Evolutionary conservation across 2,888 invertebrate genomes (phyloP).

Genomic region (Mylabris sibirica): DNA sequence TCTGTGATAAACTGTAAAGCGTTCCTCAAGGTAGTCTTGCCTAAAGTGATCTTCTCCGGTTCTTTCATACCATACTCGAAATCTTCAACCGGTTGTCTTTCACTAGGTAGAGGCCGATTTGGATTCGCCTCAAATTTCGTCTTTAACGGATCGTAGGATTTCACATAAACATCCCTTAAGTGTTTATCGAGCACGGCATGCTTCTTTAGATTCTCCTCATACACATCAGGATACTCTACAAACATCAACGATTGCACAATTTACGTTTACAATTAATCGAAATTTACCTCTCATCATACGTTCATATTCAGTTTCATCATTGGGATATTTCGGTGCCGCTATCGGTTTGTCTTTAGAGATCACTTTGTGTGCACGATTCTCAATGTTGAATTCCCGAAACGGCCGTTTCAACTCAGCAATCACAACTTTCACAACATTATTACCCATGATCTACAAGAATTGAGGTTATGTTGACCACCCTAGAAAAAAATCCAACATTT

Average conservation of each 20-base stretch:
- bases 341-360: slow-evolving; percentile 68
- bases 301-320: slow-evolving; percentile 70
- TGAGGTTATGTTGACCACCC: slow-evolving; percentile 35
- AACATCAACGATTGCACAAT: slow-evolving; percentile 30
- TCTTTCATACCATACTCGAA: slow-evolving; percentile 76
- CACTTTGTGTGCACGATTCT: slow-evolving; percentile 76
- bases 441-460: slow-evolving; percentile 43
- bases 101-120: slow-evolving; percentile 67
- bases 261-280: not conserved
- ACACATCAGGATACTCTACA: slow-evolving; percentile 68
- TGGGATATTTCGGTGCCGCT: slow-evolving; percentile 74
- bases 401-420: slow-evolving; percentile 67
- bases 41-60: slow-evolving; percentile 67
- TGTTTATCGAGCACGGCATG: slow-evolving; percentile 69
- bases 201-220: slow-evolving; percentile 70
- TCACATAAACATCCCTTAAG: slow-evolving; percentile 78
- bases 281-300: slow-evolving; percentile 66
- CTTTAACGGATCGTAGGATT: slow-evolving; percentile 62
- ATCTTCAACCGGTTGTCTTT: slow-evolving; percentile 63
- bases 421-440: slow-evolving; percentile 71
- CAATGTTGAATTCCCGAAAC: slow-evolving; percentile 74
- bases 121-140: slow-evolving; percentile 59
- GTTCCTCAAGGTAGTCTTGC: slow-evolving; percentile 71
- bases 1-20: slow-evolving; percentile 72
- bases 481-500: not conserved